A percentile compares a stretch with the other conserved stretches of the same genome.
Evolutionary conservation across 2,113 vertebrate genomes (phyloP).

Genomic region (Gopherus flavomarginatus): DNA sequence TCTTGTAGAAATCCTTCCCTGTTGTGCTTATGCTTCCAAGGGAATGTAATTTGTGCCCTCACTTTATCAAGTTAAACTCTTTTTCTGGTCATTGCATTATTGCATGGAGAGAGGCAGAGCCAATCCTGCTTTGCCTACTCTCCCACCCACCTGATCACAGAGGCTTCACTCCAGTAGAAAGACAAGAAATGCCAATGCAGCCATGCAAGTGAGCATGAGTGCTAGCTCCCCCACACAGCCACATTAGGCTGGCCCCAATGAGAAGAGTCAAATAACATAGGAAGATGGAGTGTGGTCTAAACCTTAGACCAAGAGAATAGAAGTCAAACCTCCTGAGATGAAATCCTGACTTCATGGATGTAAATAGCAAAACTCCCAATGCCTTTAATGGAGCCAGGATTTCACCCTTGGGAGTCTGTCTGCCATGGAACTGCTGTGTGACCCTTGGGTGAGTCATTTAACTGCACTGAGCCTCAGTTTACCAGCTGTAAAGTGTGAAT

Average conservation of each 20-base stretch:
- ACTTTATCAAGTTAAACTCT: background rate
- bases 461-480: background rate
- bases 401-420: background rate
- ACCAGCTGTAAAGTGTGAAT: background rate
- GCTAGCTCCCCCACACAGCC: no score
- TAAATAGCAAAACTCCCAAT: rapidly evolving
- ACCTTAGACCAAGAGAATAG: background rate
- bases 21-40: background rate
- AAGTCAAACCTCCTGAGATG: background rate
- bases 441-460: background rate
- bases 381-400: background rate
- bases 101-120: background rate
- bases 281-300: rapidly evolving
- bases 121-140: background rate
- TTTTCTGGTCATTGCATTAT: conserved; percentile 16
- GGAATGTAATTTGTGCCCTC: background rate
- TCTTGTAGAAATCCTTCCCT: background rate
- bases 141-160: background rate
- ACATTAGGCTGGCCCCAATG: background rate
- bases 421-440: background rate
- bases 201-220: rapidly evolving
- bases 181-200: background rate
- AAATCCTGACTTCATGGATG: background rate
- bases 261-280: background rate
- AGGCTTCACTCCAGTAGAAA: background rate